A percentile compares a stretch with the other conserved stretches of the same genome.
Conservation (phyloP, 2,888 invertebrate species). For the Cremastinae sp. region DNA sequence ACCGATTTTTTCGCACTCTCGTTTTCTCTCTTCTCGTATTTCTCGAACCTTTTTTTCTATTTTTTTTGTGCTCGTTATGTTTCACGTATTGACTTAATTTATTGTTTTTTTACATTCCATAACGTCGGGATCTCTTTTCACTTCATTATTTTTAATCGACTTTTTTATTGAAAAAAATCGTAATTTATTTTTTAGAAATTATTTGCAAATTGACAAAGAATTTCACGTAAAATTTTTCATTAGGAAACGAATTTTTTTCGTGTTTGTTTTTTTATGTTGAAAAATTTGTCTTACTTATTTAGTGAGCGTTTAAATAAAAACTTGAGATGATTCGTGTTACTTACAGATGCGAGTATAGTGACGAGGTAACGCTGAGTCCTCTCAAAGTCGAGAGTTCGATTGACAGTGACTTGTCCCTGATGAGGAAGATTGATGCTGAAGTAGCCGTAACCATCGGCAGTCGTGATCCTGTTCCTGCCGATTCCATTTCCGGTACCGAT, state of each 20-base stretch:
- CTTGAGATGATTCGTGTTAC: constrained; percentile 58
- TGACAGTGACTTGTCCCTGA: constrained; percentile 93
- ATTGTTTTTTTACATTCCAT: no score
- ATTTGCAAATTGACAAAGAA: no score
- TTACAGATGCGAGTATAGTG: constrained; percentile 93
- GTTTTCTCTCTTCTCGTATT: background rate
- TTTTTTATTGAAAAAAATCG: no score
- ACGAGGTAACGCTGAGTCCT: constrained; percentile 92
- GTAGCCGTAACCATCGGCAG: constrained; percentile 90
- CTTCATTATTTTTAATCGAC: no score
- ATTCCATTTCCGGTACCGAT: constrained; percentile 83
- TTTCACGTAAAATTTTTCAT: no score
- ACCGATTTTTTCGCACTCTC: background rate
- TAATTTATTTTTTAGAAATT: no score
- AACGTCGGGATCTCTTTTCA: no score
- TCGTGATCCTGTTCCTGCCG: constrained; percentile 82
- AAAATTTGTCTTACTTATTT: no score
- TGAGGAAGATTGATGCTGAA: constrained; percentile 93
- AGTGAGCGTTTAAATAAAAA: no score
- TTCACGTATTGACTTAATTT: no score
- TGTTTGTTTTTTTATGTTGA: no score
- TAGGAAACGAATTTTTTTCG: no score
- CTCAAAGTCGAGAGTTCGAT: constrained; percentile 93
- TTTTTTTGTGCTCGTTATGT: background rate
- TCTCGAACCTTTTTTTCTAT: background rate